Percentiles rank a stretch among this genome's conserved stretches.
phyloP scores from a whole-genome alignment of 1,140 invertebrate species.

The Orchestia grillus region DNA sequence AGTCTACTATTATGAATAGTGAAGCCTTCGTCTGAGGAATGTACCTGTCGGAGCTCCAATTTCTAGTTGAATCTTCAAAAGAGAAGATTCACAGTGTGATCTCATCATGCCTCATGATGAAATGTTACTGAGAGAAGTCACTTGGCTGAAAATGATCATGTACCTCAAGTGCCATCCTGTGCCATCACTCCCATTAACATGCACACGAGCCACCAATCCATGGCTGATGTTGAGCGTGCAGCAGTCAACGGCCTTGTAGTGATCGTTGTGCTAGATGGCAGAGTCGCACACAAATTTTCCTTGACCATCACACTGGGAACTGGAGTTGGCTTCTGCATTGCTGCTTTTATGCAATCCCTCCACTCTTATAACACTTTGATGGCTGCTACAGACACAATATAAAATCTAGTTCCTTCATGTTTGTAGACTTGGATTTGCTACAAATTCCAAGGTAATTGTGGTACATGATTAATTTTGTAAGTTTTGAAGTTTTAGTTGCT shows the following conservation, averaged over 20 bases:
- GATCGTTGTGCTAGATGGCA: neutral
- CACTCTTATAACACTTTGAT: neutral
- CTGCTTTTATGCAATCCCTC: neutral
- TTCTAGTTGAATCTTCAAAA: neutral
- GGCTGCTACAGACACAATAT: neutral
- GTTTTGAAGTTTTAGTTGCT: neutral
- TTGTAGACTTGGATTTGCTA: slow-evolving; percentile 31
- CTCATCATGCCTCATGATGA: neutral
- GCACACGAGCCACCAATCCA: neutral
- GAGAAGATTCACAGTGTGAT: neutral
- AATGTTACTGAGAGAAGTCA: neutral
- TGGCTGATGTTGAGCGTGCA: neutral
- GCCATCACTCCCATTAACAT: neutral
- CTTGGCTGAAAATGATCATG: neutral
- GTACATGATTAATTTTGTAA: neutral
- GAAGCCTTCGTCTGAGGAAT: neutral
- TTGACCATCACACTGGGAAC: neutral
- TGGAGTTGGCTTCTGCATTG: neutral
- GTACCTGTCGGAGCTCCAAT: neutral
- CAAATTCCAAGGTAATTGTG: slow-evolving; percentile 32
- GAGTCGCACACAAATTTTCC: neutral
- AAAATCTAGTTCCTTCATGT: slow-evolving; percentile 10
- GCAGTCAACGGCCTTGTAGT: neutral
- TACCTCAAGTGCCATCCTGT: neutral
- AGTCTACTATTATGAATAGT: neutral